Evolutionary conservation across 2,113 vertebrate genomes (phyloP).

Genomic region (Peucedramus taeniatus): DNA sequence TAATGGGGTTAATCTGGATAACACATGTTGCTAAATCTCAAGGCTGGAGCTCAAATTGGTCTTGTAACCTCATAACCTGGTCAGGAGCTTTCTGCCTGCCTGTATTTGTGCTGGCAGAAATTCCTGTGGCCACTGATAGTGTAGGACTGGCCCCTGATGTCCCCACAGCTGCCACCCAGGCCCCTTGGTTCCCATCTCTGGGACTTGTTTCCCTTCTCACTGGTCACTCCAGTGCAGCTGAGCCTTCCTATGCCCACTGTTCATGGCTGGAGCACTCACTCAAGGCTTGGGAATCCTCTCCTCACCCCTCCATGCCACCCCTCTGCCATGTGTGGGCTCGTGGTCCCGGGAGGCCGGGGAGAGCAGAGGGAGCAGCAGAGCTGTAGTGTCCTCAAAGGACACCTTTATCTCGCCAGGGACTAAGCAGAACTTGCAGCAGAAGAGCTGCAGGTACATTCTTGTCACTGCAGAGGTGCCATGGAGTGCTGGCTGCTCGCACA

Average conservation of each 20-base stretch:
- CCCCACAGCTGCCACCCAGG: neutral
- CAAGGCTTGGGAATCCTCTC: fast-evolving
- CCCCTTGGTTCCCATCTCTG: neutral
- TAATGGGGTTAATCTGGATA: neutral
- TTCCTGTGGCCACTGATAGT: neutral
- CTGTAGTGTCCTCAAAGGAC: fast-evolving
- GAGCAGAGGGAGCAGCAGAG: neutral
- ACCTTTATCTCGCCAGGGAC: fast-evolving
- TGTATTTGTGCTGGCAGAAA: neutral
- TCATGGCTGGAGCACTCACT: fast-evolving
- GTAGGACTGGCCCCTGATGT: neutral
- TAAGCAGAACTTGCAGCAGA: neutral
- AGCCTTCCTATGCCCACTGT: neutral
- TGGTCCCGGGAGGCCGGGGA: fast-evolving
- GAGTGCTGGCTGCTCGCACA: neutral
- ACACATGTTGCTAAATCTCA: neutral
- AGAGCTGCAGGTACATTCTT: neutral
- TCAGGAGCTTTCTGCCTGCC: neutral
- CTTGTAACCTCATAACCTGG: neutral
- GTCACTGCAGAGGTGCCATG: neutral
- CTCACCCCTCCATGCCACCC: fast-evolving
- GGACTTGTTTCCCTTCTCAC: neutral
- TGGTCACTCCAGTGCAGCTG: neutral
- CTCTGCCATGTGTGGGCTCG: neutral
- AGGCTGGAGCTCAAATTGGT: neutral